Evolutionary conservation across 2,888 invertebrate species (phyloP).

Genomic region (Pseudeuparius sepicola): DNA sequence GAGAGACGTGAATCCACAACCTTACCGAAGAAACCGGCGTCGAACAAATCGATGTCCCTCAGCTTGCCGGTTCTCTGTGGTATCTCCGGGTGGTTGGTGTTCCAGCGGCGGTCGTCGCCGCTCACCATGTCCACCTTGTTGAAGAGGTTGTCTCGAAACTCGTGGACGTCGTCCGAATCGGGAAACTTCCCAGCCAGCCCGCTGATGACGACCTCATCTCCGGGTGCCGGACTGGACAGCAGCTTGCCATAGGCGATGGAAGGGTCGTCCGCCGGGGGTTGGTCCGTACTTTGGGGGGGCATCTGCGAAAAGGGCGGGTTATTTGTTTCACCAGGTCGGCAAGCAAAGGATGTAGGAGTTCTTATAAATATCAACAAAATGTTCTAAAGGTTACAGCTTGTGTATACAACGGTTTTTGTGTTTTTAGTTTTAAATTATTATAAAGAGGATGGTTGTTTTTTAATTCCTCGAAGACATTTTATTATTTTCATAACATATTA

Average conservation of each 20-base stretch:
- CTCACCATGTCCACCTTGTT: constrained; percentile 78
- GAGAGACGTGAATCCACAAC: too few relatives aligned
- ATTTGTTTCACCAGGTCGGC: too few relatives aligned
- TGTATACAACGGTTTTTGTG: too few relatives aligned
- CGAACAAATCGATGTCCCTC: constrained; percentile 43
- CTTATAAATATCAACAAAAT: too few relatives aligned
- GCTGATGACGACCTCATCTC: constrained; percentile 56
- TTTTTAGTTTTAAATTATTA: too few relatives aligned
- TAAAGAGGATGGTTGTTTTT: too few relatives aligned
- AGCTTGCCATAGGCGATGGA: constrained; percentile 22
- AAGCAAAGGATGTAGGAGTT: too few relatives aligned
- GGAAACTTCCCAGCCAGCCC: constrained; percentile 66
- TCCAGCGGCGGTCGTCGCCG: constrained; percentile 69
- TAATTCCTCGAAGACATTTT: too few relatives aligned
- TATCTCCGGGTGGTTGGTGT: constrained; percentile 47
- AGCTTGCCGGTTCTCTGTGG: constrained; percentile 58
- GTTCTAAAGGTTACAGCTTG: too few relatives aligned
- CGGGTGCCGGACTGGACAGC: constrained; percentile 47
- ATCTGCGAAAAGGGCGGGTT: too few relatives aligned
- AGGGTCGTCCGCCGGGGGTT: constrained; percentile 7
- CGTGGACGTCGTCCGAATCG: constrained; percentile 61
- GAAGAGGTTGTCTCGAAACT: constrained; percentile 60
- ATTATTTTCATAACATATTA: too few relatives aligned
- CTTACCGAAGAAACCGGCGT: constrained; percentile 46
- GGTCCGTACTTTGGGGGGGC: too few relatives aligned